Evolutionary conservation across 2,888 invertebrate species (phyloP).

Genomic region (Dusona sp.): DNA sequence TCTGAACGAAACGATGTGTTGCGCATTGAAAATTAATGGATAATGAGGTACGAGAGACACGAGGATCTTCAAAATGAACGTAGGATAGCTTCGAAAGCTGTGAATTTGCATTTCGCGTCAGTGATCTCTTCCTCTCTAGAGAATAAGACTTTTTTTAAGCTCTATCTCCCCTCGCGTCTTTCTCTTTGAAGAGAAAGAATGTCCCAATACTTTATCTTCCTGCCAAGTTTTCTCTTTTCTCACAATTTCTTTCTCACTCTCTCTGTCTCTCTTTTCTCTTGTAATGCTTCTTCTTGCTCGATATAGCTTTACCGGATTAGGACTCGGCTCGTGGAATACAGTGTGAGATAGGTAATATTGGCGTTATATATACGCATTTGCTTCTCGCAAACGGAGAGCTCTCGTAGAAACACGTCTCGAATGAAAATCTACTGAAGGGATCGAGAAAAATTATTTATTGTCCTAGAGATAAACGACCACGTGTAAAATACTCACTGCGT

Average conservation of each 20-base stretch:
- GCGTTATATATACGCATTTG: conserved; percentile 18
- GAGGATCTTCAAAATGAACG: conserved; percentile 14
- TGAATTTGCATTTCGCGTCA: conserved; percentile 64
- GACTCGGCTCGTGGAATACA: conserved; percentile 38
- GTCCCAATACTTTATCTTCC: conserved; percentile 64
- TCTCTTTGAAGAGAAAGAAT: conserved; percentile 54
- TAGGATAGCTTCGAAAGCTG: conserved; percentile 42
- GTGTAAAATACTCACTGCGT: conserved; percentile 23
- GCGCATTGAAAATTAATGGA: neutral
- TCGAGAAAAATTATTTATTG: conserved; percentile 58
- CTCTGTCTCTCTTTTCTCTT: conserved; percentile 13
- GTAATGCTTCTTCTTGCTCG: conserved; percentile 21
- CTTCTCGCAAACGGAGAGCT: conserved; percentile 22
- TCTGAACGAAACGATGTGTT: conserved; percentile 2
- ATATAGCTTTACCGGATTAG: conserved; percentile 62
- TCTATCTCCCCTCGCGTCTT: conserved; percentile 54
- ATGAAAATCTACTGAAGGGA: conserved; percentile 55
- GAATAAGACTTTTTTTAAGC: conserved; percentile 14
- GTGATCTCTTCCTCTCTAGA: conserved; percentile 58
- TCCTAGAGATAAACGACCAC: neutral
- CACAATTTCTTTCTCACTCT: conserved; percentile 4
- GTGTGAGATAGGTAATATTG: conserved; percentile 47
- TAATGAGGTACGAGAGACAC: conserved; percentile 19
- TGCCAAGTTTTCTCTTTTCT: conserved; percentile 47
- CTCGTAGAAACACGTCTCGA: conserved; percentile 40